A percentile compares a stretch with the other conserved stretches of the same genome.
These are phyloP conservation scores for Varanus salvator DNA, from an alignment of 2,113 vertebrate species.

Conservation along the genomic window DNA sequence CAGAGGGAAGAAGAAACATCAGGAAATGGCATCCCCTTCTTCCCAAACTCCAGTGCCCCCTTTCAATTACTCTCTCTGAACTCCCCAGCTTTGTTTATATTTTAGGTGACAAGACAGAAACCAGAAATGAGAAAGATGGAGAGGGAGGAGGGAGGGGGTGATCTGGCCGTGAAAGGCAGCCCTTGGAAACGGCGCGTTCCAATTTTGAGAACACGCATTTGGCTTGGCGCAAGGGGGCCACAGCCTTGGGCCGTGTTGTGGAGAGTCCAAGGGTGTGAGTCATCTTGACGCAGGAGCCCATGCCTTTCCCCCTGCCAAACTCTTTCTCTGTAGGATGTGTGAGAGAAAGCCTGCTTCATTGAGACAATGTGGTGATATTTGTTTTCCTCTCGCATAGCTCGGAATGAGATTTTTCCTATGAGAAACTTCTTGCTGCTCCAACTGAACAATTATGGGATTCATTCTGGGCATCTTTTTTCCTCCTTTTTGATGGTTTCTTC, in stretches of 20 bases:
- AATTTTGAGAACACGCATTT: conserved; percentile 68
- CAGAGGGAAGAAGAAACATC: conserved; percentile 38
- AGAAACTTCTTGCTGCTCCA: conserved; percentile 70
- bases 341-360: conserved; percentile 61
- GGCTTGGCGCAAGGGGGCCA: conserved; percentile 61
- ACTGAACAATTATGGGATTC: conserved; percentile 67
- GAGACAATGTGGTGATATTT: conserved; percentile 56
- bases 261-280: conserved; percentile 78
- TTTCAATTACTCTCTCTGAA: conserved; percentile 60
- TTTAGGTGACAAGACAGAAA: conserved; percentile 78
- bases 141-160: conserved; percentile 1
- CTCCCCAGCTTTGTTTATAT: conserved; percentile 66
- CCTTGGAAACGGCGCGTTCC: conserved; percentile 57
- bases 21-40: conserved; percentile 57
- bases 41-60: conserved; percentile 52
- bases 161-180: conserved; percentile 43
- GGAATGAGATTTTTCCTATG: conserved; percentile 80
- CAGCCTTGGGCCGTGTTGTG: conserved; percentile 62
- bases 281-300: conserved; percentile 74
- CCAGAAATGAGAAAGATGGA: conserved; percentile 61
- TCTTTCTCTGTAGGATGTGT: conserved; percentile 67
- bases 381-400: conserved; percentile 60
- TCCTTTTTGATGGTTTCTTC: conserved; percentile 71
- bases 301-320: conserved; percentile 65
- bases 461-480: conserved; percentile 48